These are phyloP conservation scores for Watsonalla binaria DNA, from an alignment of 2,888 invertebrate species.

Conservation along the genomic window DNA sequence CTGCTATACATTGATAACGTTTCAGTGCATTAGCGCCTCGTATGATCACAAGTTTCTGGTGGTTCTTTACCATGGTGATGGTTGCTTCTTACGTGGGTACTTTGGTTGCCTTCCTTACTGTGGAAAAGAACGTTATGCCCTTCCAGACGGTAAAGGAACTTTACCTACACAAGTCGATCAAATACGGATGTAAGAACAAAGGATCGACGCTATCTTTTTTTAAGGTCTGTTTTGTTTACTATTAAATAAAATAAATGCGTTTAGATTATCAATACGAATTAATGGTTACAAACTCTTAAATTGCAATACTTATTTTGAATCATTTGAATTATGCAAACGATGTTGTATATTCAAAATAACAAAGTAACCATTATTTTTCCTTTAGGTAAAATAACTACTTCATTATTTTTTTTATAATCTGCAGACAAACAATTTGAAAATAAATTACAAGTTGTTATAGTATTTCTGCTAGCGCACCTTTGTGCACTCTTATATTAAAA, in stretches of 20 bases:
- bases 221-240: conserved; percentile 72
- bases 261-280: too few relatives aligned
- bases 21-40: conserved; percentile 91
- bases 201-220: conserved; percentile 95
- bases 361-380: too few relatives aligned
- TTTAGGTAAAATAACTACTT: too few relatives aligned
- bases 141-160: conserved; percentile 90
- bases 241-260: background rate
- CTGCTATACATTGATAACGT: background rate
- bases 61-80: conserved; percentile 94
- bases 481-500: background rate
- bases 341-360: too few relatives aligned
- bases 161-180: conserved; percentile 86
- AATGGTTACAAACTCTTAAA: too few relatives aligned
- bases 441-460: too few relatives aligned
- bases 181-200: conserved; percentile 88
- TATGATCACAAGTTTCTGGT: conserved; percentile 92
- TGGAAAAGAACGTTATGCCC: conserved; percentile 84
- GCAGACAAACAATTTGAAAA: too few relatives aligned
- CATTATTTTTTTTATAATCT: too few relatives aligned
- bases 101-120: conserved; percentile 91
- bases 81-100: conserved; percentile 94
- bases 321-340: too few relatives aligned
- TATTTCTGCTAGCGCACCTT: too few relatives aligned
- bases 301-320: too few relatives aligned